Evolutionary conservation across 2,797 vertebrate genomes (phyloP).

Genomic region (Anguilla obscura): DNA sequence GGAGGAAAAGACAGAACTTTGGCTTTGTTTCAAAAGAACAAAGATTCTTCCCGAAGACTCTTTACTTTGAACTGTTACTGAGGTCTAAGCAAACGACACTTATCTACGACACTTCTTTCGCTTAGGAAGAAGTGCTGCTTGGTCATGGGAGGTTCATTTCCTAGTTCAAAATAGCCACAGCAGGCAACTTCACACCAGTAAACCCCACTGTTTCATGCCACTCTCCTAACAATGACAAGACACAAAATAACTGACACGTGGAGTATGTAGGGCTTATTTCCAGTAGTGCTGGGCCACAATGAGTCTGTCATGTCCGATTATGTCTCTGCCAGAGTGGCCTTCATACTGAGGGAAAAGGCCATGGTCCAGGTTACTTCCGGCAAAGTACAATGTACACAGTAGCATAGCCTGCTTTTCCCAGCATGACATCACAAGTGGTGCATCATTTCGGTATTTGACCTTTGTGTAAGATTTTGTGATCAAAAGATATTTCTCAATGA

Average conservation of each 20-base stretch:
- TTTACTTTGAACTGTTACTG: neutral
- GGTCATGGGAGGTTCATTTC: neutral
- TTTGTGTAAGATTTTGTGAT: conserved; percentile 26
- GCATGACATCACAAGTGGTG: neutral
- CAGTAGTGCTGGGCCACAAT: conserved; percentile 53
- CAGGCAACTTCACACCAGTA: neutral
- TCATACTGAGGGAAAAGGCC: conserved; percentile 39
- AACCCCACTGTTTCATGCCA: neutral
- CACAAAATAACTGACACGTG: neutral
- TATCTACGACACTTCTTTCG: too few species aligned
- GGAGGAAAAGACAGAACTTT: neutral
- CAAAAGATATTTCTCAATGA: conserved; percentile 34
- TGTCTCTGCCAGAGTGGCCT: conserved; percentile 53
- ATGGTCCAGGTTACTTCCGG: conserved; percentile 41
- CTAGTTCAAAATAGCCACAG: neutral
- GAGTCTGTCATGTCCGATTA: conserved; percentile 60
- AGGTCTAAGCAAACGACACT: neutral
- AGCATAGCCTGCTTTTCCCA: conserved; percentile 24
- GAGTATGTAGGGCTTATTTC: conserved; percentile 25
- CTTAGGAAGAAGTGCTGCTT: neutral
- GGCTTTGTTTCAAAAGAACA: neutral
- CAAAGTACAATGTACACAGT: conserved; percentile 26
- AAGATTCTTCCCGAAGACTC: neutral
- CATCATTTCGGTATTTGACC: neutral
- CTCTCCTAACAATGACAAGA: neutral